Evolutionary conservation across 2,113 vertebrate species (phyloP), one percentile per base, ranked within the genome.

Genomic region (Thunnus thynnus): DNA sequence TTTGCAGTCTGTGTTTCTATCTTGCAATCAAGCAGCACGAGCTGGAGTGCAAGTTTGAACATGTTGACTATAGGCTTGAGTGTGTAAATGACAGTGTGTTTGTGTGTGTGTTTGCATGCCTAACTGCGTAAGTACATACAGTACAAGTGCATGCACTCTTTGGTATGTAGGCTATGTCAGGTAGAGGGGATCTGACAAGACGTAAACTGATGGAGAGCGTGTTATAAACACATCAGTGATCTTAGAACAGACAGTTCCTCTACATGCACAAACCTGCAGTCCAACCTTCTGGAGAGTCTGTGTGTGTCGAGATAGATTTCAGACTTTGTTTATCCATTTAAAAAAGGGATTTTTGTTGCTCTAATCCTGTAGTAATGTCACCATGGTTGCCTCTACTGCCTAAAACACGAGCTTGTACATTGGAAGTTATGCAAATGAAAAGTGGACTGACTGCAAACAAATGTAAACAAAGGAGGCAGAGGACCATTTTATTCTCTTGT

Each of bases 11-110:
- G n/a, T 11, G 27, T 74, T 78, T 69, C 64, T 20, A 46, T 86
- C 44, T 80, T 60, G 48, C 54, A 80, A 46, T 91, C 72, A 87
- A 80, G 83, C n/a, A 17, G 51, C 70, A 64, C 14, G 20, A 69
- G 74, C 36, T n/a, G 17, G 16, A 12, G 61, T 50, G 46, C 87
- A 86, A 76, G 89, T 91, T 76, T 58, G 41, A 83, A 76, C 88
- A 52, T 41, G 86, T 61, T 44, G 12, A 47, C 44, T n/a, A n/a
- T 13, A 50, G 54, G 44, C 25, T 47, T 54, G 17, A 9, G 13
- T 52, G 22, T 54, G 47, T 63, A 52, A 47, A 65, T 63, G 27
- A 57, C 63, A 58, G 46, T 79, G 20, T 55, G 54, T 55, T n/a
- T 20, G 8, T 55, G n/a, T 56, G 77, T 70, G 60, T 74, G 52